Base-by-base conservation (phyloP, 2,113 vertebrate species). In the Indri indri region DNA sequence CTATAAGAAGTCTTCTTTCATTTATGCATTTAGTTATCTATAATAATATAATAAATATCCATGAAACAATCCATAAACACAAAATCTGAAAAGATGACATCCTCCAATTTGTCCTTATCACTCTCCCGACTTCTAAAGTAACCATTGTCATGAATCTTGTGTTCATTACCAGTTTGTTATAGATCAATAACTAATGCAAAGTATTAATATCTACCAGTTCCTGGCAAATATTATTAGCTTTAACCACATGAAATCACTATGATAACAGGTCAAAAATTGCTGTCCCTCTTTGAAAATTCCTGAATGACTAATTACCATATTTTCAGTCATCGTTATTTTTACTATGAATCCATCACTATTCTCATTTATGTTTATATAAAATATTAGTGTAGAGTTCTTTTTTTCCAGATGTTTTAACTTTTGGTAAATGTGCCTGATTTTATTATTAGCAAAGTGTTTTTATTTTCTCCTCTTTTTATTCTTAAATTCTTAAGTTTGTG, bases 151-250 rank as follows among this genome's bases (percentile, higher is more conserved):
- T 54, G 16, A 89, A n/a, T 52, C 34, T 42, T 83, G 0, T 66
- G 23, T 6, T 65, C 12, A 30, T 65, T 34, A 65, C 30, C 17
- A 88, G 50, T 32, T 74, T 79, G 2, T 84, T 57, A 81, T 25
- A 85, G 37, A 96, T 93, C 14, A 86, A 22, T 61, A 89, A 89
- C 25, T 71, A 93, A 65, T 52, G 18, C 2, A 89, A 84, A 93
- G 37, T 74, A 50, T 32, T 54, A 54, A 54, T 54, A 54, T 54
- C 16, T 54, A 12, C 4, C 14, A 14, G 27, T 80, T 4, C 18
- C 13, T 88, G 22, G 30, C 3, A 91, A 65, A 65, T 27, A 27
- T 42, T 57, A 57, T 79, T n/a, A 32, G 3, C 32, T 52, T 96
- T n/a, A 93, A 70, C 9, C 20, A n/a, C 27, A 76, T 59, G 27